phyloP scores from a whole-genome alignment of 2,113 vertebrate genomes.

The Acinonyx jubatus region DNA sequence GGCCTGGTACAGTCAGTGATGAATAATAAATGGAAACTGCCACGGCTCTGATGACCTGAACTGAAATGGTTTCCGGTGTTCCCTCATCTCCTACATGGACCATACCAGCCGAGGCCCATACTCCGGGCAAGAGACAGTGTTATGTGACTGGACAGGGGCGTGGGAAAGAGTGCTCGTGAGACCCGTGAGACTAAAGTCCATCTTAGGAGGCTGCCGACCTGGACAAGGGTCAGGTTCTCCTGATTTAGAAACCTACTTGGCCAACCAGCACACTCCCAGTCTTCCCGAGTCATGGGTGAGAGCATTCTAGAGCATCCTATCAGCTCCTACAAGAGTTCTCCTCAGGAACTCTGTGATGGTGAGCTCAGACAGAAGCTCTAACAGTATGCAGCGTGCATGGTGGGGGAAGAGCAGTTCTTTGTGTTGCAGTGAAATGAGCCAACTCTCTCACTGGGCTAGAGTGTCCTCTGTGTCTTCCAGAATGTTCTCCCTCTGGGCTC shows the following conservation, averaged over 20 bases:
- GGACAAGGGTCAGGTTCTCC: slow-evolving; percentile 29
- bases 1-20: neutral
- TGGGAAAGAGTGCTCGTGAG: neutral
- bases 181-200: neutral
- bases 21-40: neutral
- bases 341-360: neutral
- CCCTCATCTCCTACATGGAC: neutral
- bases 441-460: neutral
- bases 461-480: neutral
- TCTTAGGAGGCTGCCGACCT: neutral
- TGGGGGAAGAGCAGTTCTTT: neutral
- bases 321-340: slow-evolving; percentile 29
- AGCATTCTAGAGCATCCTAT: neutral
- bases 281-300: slow-evolving; percentile 2
- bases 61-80: neutral
- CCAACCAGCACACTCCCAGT: neutral
- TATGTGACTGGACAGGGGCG: neutral
- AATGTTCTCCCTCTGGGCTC: neutral
- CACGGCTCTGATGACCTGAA: neutral
- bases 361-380: neutral
- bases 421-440: neutral
- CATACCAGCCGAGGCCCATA: neutral
- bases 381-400: neutral
- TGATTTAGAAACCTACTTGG: slow-evolving; percentile 45
- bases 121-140: neutral